phyloP scores from a whole-genome alignment of 2,113 vertebrate genomes.

The Marcusenius ussheri region DNA sequence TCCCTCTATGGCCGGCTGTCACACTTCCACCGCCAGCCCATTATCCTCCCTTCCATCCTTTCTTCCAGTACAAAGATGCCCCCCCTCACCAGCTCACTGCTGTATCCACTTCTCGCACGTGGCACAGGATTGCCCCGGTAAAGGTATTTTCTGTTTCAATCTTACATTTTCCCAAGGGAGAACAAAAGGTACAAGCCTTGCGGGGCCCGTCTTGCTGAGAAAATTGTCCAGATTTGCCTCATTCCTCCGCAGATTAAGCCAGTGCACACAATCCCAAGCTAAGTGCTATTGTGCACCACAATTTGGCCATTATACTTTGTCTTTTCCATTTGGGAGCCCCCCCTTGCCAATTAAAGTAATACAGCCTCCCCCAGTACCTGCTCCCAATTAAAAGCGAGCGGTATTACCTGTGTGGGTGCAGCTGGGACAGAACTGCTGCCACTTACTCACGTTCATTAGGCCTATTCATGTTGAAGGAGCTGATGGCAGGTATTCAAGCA shows the following conservation, averaged over 20 bases:
- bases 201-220: constrained; percentile 98
- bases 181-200: constrained; percentile 84
- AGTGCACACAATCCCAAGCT: constrained; percentile 93
- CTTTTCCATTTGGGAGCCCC: constrained; percentile 90
- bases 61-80: constrained; percentile 82
- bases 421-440: constrained; percentile 81
- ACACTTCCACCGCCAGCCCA: constrained; percentile 76
- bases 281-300: constrained; percentile 98
- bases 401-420: constrained; percentile 94
- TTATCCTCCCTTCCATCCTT: constrained; percentile 75
- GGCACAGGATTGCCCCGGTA: constrained; percentile 89
- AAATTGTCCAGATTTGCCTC: constrained; percentile 98
- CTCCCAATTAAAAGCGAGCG: constrained; percentile 97
- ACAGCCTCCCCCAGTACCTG: constrained; percentile 98
- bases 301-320: constrained; percentile 99
- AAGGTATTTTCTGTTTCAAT: constrained; percentile 99
- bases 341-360: constrained; percentile 98
- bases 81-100: constrained; percentile 67
- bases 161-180: constrained; percentile 96
- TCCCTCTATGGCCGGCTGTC: constrained; percentile 72
- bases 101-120: constrained; percentile 96
- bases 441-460: constrained; percentile 88
- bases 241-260: constrained; percentile 98
- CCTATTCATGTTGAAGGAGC: constrained; percentile 86
- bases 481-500: constrained; percentile 90